Evolutionary conservation across 2,113 vertebrate genomes (phyloP), one percentile per base, ranked within the genome.

Genomic region (Otis tarda): DNA sequence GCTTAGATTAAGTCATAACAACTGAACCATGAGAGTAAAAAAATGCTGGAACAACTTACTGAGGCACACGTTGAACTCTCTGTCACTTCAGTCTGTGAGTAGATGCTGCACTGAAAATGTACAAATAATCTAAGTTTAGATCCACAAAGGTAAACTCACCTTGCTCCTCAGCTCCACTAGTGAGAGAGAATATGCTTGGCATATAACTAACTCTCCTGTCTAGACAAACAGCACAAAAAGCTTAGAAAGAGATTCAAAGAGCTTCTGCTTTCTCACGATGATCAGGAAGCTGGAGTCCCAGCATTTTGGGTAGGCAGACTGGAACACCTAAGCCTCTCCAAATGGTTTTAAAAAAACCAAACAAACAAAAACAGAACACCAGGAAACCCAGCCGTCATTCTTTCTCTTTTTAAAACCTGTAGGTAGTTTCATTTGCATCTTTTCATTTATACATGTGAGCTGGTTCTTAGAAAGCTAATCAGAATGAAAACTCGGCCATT

Each of bases 1-100:
- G 49, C 69, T 89, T 93, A 90, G 80, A 93, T 92, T 93, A 92
- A 92, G 61, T 79, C 73, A 81, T 1, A 45, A 94, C 53, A 84
- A 89, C 55, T 55, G 83, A 94, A 87, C 53, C 71, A 75, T n/a
- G 28, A 87, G 43, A 74, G 24, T n/a, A 18, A 74, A 93, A 88
- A 84, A 79, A 78, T 3, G 14, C 33, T 70, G 49, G 23, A 81
- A 87, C 68, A 81, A 81, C 43, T 83, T 88, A 52, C 14, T 65
- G 71, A 93, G 37, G 27, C 81, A 75, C 76, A 68, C 39, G 49
- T 5, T 60, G 83, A 92, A 83, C 90, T 83, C 63, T 82, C 43
- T 47, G 19, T 65, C 57, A 69, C 30, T 93, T 94, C 53, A 52
- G 61, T 11, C 35, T 79, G 21, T 60, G 61, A 71, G 28, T 17